phyloP scores from a whole-genome alignment of 37 sponge, comb jelly and placozoan species.

The Diacarnus erythraeanus region DNA sequence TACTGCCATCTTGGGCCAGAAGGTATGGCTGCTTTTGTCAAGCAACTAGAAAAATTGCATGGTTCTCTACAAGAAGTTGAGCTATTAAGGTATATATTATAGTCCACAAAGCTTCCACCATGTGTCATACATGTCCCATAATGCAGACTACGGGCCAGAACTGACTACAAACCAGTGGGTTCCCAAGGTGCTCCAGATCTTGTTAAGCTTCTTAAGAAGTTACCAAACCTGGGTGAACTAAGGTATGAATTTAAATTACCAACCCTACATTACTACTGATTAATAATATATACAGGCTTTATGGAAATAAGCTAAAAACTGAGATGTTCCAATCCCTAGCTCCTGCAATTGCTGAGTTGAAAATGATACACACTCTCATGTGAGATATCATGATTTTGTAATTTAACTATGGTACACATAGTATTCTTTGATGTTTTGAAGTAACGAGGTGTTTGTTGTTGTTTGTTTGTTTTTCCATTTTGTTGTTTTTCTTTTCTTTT shows the following conservation, averaged over 20 bases:
- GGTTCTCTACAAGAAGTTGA: neutral
- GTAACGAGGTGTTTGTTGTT: too few relatives aligned
- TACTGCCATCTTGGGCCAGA: conserved; percentile 38
- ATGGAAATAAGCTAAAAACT: conserved; percentile 41
- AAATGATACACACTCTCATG: conserved; percentile 26
- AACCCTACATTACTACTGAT: neutral
- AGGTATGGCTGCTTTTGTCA: conserved; percentile 19
- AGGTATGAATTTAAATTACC: conserved; percentile 13
- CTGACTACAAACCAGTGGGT: conserved; percentile 32
- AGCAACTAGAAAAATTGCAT: conserved; percentile 5
- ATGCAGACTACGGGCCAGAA: conserved; percentile 20
- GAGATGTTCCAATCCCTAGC: neutral
- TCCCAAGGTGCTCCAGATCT: conserved; percentile 21
- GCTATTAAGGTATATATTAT: conserved; percentile 6
- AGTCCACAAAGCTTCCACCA: neutral
- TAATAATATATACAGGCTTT: conserved; percentile 24
- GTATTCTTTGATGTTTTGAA: neutral
- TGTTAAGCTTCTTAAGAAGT: neutral
- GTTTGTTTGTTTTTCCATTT: too few relatives aligned
- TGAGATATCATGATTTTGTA: conserved; percentile 8
- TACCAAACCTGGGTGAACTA: conserved; percentile 30
- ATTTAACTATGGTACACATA: neutral
- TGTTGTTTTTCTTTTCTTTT: too few relatives aligned
- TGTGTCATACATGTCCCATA: neutral
- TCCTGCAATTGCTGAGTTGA: conserved; percentile 27